Base-by-base conservation (phyloP, 2,113 vertebrate species). In the Lasiurus cinereus region DNA sequence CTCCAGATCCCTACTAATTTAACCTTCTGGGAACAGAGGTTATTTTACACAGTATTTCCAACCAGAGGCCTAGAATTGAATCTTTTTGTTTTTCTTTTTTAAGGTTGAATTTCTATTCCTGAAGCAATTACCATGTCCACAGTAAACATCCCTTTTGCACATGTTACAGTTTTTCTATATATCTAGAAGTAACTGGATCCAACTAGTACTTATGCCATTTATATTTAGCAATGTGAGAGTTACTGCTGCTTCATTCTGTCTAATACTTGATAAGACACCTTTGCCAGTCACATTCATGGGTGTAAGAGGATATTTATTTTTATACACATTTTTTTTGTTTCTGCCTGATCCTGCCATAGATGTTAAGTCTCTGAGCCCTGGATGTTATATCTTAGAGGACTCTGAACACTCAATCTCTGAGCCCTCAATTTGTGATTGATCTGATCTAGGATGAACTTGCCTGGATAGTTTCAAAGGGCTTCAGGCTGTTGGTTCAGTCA, bases 251-350 rank as follows among this genome's bases (percentile, higher is more conserved):
- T 69, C n/a, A 50, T 52, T 62, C 24, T 33, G 29, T 52, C 27
- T 48, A 36, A 7, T 24, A 48, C 8, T 88, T 72, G 59, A 9
- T 31, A 50, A 85, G 8, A 43, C 10, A 36, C 19, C 3, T 84
- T 54, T 91, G 69, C 33, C 8, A 59, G 52, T 89, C 29, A 62
- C 9, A 22, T 86, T 66, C 18, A 14, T 18, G 22, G 14, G 22
- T 27, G 1, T n/a, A 66, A 59, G 18, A 76, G 19, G 19, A 39
- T 69, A n/a, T 67, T 86, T 78, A 80, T 5, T 66, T 88, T 77
- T 67, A 78, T 54, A 59, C 13, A 22, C 33, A 69, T 80, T 88
- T 83, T 67, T 67, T 64, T 80, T 85, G 31, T 80, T 87, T 83
- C 52, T 70, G 1, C 67, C 21, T 36, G 19, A 52, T 46, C 16